Base-by-base conservation (phyloP, 2,888 invertebrate genomes). In the Caradrina kadenii region DNA sequence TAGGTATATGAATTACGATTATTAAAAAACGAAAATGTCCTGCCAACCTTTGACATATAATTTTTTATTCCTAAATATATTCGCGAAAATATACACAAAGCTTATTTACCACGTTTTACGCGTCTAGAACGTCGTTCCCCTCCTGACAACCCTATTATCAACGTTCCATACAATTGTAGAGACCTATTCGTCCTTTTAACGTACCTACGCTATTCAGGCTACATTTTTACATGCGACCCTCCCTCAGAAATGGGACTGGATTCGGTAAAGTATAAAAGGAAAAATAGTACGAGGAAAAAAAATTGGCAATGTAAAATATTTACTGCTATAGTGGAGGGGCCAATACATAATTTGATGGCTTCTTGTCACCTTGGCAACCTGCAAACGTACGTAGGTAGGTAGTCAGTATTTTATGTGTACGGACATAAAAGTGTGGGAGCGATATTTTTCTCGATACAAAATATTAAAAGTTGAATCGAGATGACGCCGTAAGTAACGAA, bases 311-410 rank as follows among this genome's bases (percentile, higher is more conserved):
- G 75, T 80, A 79, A 81, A 86, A 85, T 85, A 84, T 85, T 82
- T 83, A 82, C 80, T 82, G 64, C 73, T 54, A 21, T 72, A 73
- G 78, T 52, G 63, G 48, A 65, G 78, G 69, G 69, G 67, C 74
- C 71, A 66, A 79, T 79, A 79, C 76, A 79, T 85, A 81, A 86
- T 86, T 86, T 85, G 82, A 85, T 86, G 76, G 77, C 63, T 79
- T 73, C 79, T 83, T 81, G 86, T 81, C 86, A 86, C 83, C 84
- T 85, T 69, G 74, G 77, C 71, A 82, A 79, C 76, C 80, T 78
- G 78, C 69, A 69, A 62, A 66, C 54, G 53, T 55, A 73, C 69
- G 69, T 70, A 85, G 64, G 73, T 69, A 73, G 76, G 68, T 73
- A 80, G 49, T 70, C 66, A 60, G 53, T 55, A 69, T 75, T 81